Conservation (phyloP, 2,113 vertebrate genomes). For the Oreochromis tanganicae region DNA sequence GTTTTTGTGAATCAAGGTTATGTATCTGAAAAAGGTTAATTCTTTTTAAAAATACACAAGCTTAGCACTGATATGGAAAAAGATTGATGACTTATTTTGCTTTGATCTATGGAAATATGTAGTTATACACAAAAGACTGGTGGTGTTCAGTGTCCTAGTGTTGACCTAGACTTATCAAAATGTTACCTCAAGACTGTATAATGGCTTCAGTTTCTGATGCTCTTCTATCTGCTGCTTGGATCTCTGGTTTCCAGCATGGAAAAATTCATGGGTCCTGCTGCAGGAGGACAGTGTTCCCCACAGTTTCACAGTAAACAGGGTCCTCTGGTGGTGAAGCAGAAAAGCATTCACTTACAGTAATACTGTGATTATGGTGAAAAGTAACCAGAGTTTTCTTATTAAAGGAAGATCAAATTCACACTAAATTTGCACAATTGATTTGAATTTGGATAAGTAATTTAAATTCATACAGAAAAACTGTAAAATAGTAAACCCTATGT, state of each 20-base stretch:
- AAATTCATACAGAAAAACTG: not conserved
- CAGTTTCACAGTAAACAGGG: not conserved
- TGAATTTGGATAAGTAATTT: not conserved
- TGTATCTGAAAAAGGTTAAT: not conserved
- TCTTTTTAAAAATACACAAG: not conserved
- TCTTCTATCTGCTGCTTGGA: not conserved
- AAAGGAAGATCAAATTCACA: not conserved
- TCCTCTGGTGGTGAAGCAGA: slow-evolving; percentile 37
- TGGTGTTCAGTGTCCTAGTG: not conserved
- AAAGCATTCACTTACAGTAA: not conserved
- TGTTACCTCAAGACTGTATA: not conserved
- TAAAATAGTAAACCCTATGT: not conserved
- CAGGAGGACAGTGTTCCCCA: not conserved
- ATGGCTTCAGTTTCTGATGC: not conserved
- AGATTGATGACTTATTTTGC: not conserved
- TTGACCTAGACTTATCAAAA: not conserved
- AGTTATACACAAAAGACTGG: not conserved
- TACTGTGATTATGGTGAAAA: not conserved
- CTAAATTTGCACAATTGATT: not conserved
- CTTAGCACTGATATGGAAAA: not conserved
- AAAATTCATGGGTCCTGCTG: not conserved
- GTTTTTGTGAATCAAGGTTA: not conserved
- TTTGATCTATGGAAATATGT: not conserved
- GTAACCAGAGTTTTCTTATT: not conserved
- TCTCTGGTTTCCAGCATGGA: not conserved